phyloP scores from a whole-genome alignment of 2,888 invertebrate species.

The Strigamia maritima region DNA sequence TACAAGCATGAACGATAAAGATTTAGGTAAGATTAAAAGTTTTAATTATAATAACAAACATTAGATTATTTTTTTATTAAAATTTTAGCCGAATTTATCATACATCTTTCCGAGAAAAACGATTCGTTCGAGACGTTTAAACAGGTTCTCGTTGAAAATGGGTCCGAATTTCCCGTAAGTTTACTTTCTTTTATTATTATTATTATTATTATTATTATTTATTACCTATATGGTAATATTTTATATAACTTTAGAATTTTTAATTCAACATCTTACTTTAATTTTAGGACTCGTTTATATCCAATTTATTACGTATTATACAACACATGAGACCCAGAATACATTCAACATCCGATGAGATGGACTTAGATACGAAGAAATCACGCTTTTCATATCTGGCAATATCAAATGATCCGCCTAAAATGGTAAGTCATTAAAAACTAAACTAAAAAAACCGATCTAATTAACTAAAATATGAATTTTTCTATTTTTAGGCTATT shows the following conservation, averaged over 20 bases:
- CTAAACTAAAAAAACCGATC: not conserved
- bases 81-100: slow-evolving; percentile 91
- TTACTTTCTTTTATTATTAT: slow-evolving; percentile 46
- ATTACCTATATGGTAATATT: too few relatives aligned
- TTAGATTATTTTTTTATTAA: not conserved
- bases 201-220: too few relatives aligned
- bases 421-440: slow-evolving; percentile 45
- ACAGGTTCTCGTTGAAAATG: slow-evolving; percentile 81
- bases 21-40: slow-evolving; percentile 65
- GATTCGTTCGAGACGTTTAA: slow-evolving; percentile 83
- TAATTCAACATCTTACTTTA: too few relatives aligned
- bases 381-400: slow-evolving; percentile 53
- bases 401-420: slow-evolving; percentile 54
- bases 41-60: not conserved
- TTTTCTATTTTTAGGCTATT: slow-evolving; percentile 44
- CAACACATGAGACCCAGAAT: slow-evolving; percentile 77
- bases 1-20: slow-evolving; percentile 94
- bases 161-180: slow-evolving; percentile 73
- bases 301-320: slow-evolving; percentile 88
- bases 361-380: slow-evolving; percentile 49
- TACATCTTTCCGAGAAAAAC: slow-evolving; percentile 85
- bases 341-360: slow-evolving; percentile 43
- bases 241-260: not conserved
- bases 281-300: slow-evolving; percentile 90
- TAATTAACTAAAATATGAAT: not conserved